These are phyloP conservation scores for Campylomormyrus numenius DNA, from an alignment of 2,113 vertebrate genomes.

Conservation along the genomic window DNA sequence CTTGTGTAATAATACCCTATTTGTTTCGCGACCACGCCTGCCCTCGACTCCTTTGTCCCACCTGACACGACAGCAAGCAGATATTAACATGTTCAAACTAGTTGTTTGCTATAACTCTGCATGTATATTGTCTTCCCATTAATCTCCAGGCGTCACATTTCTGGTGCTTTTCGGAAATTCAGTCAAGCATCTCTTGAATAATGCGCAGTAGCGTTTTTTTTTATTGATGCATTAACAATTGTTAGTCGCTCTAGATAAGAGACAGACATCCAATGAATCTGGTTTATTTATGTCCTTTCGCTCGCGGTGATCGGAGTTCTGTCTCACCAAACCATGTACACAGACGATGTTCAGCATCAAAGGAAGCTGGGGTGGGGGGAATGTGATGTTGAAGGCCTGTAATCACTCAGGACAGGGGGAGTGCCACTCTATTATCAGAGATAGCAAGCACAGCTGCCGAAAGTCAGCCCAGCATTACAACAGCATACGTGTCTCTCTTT, in stretches of 20 bases:
- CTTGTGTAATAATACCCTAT: neutral
- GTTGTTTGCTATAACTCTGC: neutral
- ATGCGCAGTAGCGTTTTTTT: neutral
- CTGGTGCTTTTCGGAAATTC: neutral
- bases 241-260: neutral
- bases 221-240: neutral
- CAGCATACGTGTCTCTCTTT: neutral
- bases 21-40: neutral
- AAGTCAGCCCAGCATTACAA: neutral
- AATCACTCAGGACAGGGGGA: constrained; percentile 2
- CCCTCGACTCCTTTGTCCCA: neutral
- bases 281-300: neutral
- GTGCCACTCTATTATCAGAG: neutral
- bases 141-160: neutral
- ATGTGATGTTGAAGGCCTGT: neutral
- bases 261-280: neutral
- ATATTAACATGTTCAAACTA: neutral
- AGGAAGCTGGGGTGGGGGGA: neutral
- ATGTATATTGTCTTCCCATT: neutral
- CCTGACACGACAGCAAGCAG: neutral
- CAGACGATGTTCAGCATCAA: neutral
- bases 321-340: neutral
- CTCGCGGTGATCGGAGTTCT: neutral
- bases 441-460: neutral
- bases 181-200: neutral